Evolutionary conservation across 2,113 vertebrate species (phyloP).

Genomic region (Rhipidura dahli): DNA sequence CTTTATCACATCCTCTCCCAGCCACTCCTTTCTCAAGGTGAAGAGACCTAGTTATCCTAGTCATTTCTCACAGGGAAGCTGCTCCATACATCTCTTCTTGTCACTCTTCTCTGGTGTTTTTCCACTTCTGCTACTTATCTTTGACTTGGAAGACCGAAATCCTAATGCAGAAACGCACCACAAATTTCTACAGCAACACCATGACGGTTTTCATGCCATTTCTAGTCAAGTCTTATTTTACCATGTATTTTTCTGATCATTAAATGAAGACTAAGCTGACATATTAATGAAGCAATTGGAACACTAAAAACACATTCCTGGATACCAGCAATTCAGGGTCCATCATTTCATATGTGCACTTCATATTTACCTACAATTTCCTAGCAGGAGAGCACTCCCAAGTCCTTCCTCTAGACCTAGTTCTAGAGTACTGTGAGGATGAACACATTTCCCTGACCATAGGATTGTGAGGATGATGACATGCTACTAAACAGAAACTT

Average conservation of each 20-base stretch:
- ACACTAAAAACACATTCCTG: neutral
- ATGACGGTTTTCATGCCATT: neutral
- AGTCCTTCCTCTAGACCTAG: neutral
- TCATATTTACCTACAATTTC: neutral
- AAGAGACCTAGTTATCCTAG: neutral
- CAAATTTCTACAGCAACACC: neutral
- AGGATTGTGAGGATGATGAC: neutral
- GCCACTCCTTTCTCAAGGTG: neutral
- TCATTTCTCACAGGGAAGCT: neutral
- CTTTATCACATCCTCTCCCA: neutral
- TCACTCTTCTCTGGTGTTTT: neutral
- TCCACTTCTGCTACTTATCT: neutral
- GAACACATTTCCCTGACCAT: neutral
- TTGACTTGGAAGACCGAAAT: neutral
- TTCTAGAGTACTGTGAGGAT: neutral
- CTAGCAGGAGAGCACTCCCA: neutral
- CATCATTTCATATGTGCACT: neutral
- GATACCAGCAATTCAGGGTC: neutral
- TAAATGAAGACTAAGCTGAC: neutral
- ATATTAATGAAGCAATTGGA: neutral
- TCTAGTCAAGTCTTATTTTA: neutral
- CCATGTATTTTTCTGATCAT: neutral
- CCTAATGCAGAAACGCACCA: neutral
- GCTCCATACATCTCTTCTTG: neutral
- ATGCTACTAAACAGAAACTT: neutral